These are phyloP conservation scores for Mycogona germanica DNA, from an alignment of 2,888 invertebrate species.

Conservation along the genomic window DNA sequence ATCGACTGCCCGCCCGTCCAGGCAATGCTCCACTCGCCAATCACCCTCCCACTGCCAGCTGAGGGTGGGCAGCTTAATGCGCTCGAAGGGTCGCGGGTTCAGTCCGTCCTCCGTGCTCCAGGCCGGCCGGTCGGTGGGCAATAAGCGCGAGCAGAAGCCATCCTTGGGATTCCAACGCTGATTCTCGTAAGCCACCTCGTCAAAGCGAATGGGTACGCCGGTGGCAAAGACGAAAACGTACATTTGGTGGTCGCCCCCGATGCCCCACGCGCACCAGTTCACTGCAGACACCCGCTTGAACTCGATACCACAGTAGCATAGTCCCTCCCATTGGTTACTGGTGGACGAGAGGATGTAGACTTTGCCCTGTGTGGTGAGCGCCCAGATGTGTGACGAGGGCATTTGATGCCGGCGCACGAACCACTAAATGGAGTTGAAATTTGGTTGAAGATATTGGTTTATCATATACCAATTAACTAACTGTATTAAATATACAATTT, in stretches of 20 bases:
- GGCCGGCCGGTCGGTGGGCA: constrained; percentile 77
- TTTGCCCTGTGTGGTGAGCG: constrained; percentile 75
- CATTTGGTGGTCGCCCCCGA: constrained; percentile 84
- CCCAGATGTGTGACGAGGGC: constrained; percentile 31
- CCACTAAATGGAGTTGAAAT: too few relatives aligned
- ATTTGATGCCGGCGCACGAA: too few relatives aligned
- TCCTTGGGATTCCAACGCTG: constrained; percentile 84
- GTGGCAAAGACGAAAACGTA: constrained; percentile 81
- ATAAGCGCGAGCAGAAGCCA: constrained; percentile 66
- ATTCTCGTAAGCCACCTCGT: constrained; percentile 85
- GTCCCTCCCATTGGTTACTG: constrained; percentile 72
- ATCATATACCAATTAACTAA: too few relatives aligned
- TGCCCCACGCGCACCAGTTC: constrained; percentile 61
- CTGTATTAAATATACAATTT: too few relatives aligned
- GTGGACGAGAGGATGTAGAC: constrained; percentile 71
- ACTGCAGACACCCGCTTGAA: constrained; percentile 75
- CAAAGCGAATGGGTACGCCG: constrained; percentile 78
- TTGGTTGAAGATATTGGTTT: too few relatives aligned
- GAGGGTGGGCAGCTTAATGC: constrained; percentile 77
- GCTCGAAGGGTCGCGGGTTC: constrained; percentile 60
- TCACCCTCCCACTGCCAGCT: constrained; percentile 96
- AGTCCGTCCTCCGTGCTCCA: constrained; percentile 78
- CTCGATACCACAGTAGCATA: constrained; percentile 71
- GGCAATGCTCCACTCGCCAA: constrained; percentile 49
- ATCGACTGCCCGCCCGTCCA: constrained; percentile 24